These are phyloP conservation scores for Trachelus troglodyta DNA, from an alignment of 2,888 invertebrate species.

Conservation along the genomic window DNA sequence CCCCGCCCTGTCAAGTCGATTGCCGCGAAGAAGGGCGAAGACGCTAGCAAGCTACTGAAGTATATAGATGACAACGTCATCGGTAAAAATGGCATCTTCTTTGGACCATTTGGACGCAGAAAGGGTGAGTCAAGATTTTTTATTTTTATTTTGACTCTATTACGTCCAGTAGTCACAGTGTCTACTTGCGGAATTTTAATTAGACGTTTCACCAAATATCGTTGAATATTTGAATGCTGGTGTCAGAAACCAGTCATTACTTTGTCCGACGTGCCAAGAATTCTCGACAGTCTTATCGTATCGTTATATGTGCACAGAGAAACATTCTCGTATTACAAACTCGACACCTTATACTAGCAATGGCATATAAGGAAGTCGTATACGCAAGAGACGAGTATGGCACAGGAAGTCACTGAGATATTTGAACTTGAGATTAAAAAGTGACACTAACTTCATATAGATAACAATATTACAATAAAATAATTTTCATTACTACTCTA, in stretches of 20 bases:
- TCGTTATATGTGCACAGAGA: background rate
- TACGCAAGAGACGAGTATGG: background rate
- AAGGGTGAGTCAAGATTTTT: constrained; percentile 72
- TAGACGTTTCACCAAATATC: background rate
- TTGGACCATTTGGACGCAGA: constrained; percentile 84
- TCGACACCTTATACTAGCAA: background rate
- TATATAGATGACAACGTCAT: constrained; percentile 86
- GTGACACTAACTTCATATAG: background rate
- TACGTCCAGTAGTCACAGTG: background rate
- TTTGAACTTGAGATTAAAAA: background rate
- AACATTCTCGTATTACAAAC: background rate
- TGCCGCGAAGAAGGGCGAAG: constrained; percentile 72
- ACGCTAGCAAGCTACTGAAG: constrained; percentile 77
- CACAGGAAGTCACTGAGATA: background rate
- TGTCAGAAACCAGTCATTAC: background rate
- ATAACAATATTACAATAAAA: background rate
- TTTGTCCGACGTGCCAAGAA: background rate
- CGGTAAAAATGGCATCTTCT: constrained; percentile 83
- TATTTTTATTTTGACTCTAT: background rate
- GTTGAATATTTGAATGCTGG: background rate
- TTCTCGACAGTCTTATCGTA: background rate
- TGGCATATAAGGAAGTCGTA: background rate
- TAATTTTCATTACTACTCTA: background rate
- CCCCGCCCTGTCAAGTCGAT: constrained; percentile 52
- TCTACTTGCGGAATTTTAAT: background rate